These are phyloP conservation scores for Tamias sibiricus DNA, from an alignment of 2,113 vertebrate genomes.

Conservation along the genomic window DNA sequence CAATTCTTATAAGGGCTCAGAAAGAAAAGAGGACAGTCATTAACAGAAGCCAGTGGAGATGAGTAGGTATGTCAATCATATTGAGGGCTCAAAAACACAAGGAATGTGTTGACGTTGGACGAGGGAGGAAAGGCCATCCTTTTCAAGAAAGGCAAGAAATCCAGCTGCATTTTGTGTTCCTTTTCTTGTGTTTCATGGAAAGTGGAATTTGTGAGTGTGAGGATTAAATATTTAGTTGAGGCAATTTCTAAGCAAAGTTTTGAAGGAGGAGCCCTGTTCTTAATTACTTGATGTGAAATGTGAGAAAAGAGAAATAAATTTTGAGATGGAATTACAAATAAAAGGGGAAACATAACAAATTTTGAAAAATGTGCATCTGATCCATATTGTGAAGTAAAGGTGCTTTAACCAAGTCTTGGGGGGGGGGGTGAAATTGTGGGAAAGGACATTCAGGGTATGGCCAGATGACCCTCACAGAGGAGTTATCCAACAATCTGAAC, in stretches of 20 bases:
- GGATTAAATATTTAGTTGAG: too few species aligned
- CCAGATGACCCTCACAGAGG: too few species aligned
- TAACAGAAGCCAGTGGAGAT: too few species aligned
- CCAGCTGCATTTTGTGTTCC: too few species aligned
- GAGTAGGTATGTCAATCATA: too few species aligned
- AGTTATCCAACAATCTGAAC: too few species aligned
- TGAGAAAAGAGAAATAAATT: background rate
- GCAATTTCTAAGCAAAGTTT: background rate
- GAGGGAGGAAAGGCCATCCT: background rate
- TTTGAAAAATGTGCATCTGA: background rate
- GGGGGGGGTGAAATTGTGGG: too few species aligned
- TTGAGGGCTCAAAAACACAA: too few species aligned
- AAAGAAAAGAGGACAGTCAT: background rate
- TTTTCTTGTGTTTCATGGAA: too few species aligned
- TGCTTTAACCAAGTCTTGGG: background rate
- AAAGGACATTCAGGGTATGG: background rate
- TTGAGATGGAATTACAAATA: background rate
- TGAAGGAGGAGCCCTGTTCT: background rate
- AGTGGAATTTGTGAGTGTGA: background rate
- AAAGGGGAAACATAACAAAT: background rate
- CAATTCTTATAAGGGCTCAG: background rate
- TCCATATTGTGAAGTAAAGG: background rate
- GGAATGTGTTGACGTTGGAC: too few species aligned
- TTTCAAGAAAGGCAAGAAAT: too few species aligned
- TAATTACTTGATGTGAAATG: background rate